Percentiles rank a stretch among this genome's conserved stretches.
Evolutionary conservation across 1,140 invertebrate species (phyloP).

Genomic region (Tetramorium simillimum): DNA sequence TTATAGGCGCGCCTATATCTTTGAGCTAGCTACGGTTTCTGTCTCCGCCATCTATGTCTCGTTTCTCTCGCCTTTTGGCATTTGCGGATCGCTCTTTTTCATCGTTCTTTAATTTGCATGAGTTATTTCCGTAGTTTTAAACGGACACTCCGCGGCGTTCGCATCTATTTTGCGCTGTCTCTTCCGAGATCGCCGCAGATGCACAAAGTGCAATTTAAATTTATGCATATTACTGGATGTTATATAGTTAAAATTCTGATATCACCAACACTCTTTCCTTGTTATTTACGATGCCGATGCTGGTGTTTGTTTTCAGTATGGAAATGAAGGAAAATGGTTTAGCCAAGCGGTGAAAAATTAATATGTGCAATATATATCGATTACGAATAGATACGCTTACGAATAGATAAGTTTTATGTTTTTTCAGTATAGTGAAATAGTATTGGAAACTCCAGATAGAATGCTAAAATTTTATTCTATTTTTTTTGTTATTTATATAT

Average conservation of each 20-base stretch:
- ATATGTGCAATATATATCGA: background rate
- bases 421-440: background rate
- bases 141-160: background rate
- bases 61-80: slow-evolving; percentile 26
- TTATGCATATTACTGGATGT: slow-evolving; percentile 17
- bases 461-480: background rate
- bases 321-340: slow-evolving; percentile 37
- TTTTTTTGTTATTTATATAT: background rate
- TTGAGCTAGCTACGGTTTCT: slow-evolving; percentile 59
- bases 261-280: slow-evolving; percentile 8
- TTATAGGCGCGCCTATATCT: slow-evolving; percentile 69
- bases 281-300: background rate
- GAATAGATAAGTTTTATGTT: slow-evolving; percentile 3
- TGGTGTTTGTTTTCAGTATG: slow-evolving; percentile 29
- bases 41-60: slow-evolving; percentile 39
- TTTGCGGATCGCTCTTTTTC: slow-evolving; percentile 40
- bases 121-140: slow-evolving; percentile 51
- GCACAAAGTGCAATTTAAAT: slow-evolving; percentile 1
- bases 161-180: slow-evolving; percentile 29
- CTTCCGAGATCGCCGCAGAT: background rate
- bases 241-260: slow-evolving; percentile 38
- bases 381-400: slow-evolving; percentile 8
- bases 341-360: background rate
- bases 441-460: background rate
- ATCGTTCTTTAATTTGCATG: slow-evolving; percentile 60